These are phyloP conservation scores for Anthophora plumipes DNA, from an alignment of 2,888 invertebrate genomes.

Conservation along the genomic window DNA sequence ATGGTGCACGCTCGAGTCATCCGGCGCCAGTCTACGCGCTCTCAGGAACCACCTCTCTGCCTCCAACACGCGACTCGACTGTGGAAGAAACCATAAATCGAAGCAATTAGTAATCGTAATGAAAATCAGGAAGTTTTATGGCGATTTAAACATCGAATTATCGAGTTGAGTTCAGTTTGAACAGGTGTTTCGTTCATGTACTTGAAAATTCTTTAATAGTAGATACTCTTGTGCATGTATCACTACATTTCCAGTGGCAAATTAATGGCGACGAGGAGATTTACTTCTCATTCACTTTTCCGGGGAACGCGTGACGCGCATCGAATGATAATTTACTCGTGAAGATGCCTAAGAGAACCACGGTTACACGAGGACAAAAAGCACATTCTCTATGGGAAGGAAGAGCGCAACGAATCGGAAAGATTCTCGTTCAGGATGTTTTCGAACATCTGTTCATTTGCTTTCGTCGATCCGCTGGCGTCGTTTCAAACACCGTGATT, in stretches of 20 bases:
- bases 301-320: conserved; percentile 16
- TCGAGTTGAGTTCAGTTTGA: too few species aligned
- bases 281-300: conserved; percentile 39
- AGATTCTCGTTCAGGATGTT: background rate
- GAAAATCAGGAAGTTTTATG: too few species aligned
- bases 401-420: background rate
- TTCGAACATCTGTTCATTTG: too few species aligned
- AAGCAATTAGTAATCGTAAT: conserved; percentile 18
- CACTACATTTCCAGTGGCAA: too few species aligned
- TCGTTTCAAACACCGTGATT: too few species aligned
- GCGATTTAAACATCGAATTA: too few species aligned
- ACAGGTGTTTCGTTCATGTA: too few species aligned
- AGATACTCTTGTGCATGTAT: too few species aligned
- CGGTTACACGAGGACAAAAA: background rate
- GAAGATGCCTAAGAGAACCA: background rate
- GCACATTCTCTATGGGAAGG: background rate
- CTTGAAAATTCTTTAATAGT: too few species aligned
- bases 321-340: conserved; percentile 19
- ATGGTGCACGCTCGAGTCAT: conserved; percentile 93
- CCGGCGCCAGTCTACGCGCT: conserved; percentile 92
- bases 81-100: conserved; percentile 62
- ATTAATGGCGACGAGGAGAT: too few species aligned
- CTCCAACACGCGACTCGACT: conserved; percentile 92
- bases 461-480: too few species aligned
- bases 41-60: conserved; percentile 96